Evolutionary conservation across 2,888 invertebrate species (phyloP), one percentile per base, ranked within the genome.

Genomic region (Ophion costatus): DNA sequence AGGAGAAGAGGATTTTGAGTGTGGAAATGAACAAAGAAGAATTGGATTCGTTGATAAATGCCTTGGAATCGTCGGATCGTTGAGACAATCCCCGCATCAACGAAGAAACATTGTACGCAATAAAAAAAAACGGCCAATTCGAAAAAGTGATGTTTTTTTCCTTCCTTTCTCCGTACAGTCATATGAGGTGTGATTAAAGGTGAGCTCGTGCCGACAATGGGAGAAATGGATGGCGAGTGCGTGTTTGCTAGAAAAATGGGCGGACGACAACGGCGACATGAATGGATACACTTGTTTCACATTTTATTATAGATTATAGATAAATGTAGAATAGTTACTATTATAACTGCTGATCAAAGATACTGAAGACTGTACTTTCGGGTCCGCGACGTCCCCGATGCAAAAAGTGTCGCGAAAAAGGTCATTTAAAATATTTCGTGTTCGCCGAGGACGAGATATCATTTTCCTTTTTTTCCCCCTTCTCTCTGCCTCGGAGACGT

Each of bases 291-390:
- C 91, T 92, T 93, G 92, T 93, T 93, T 93, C 92, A 93, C 93
- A 94, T 93, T 94, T 94, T 94, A 94, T 94, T 94, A 93, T 93
- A 93, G 91, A 91, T 93, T 93, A 94, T 93, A 93, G 93, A 93
- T 93, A 93, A 93, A 93, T 93, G 93, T 94, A 93, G 93, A 93
- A 93, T 93, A 93, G 92, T 93, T 92, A 92, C 93, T 93, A 93
- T 93, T 91, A 93, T 92, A 93, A 93, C 92, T 93, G 93, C 89
- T 93, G 92, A 92, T 93, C 92, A 89, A 92, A 93, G 91, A 92
- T 92, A 92, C 90, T 89, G 91, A 92, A 91, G 91, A 93, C 93
- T 91, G 86, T 88, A 89, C 83, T 89, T 89, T 87, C 88, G 89
- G 85, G 85, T 89, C 88, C 86, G 89, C 89, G 90, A 89, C 89